These are phyloP conservation scores for Eupeodes corollae DNA, from an alignment of 1,140 invertebrate species.

Conservation along the genomic window DNA sequence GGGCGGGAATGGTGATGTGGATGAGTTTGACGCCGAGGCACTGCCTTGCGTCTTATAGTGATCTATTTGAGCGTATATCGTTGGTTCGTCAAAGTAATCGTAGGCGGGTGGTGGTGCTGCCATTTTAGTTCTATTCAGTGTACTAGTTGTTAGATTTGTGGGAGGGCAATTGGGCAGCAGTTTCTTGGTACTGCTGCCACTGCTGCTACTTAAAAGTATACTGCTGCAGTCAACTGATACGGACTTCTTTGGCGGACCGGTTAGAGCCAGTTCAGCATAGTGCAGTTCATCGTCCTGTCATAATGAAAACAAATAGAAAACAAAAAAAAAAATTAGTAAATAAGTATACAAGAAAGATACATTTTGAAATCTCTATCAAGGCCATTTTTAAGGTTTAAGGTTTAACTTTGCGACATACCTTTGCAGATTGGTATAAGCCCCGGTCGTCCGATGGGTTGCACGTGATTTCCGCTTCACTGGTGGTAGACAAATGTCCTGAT, in stretches of 20 bases:
- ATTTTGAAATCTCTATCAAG: not conserved
- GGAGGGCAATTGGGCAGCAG: conserved; percentile 27
- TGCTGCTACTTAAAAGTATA: conserved; percentile 18
- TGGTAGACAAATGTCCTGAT: conserved; percentile 36
- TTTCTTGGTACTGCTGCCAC: conserved; percentile 30
- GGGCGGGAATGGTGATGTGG: conserved; percentile 17
- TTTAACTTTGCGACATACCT: conserved; percentile 18
- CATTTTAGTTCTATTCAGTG: conserved; percentile 22
- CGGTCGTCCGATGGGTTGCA: conserved; percentile 30
- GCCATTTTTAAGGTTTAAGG: not conserved
- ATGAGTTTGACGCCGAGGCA: conserved; percentile 5
- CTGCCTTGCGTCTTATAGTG: conserved; percentile 38
- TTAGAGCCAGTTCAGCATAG: conserved; percentile 55
- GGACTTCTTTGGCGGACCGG: conserved; percentile 17
- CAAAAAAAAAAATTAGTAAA: conserved; percentile 6
- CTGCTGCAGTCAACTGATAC: conserved; percentile 11
- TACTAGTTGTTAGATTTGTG: conserved; percentile 17
- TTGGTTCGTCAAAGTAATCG: conserved; percentile 41
- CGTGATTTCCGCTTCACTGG: conserved; percentile 37
- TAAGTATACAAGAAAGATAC: conserved; percentile 5
- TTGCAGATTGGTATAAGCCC: conserved; percentile 31
- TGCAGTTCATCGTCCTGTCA: conserved; percentile 50
- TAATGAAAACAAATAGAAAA: not conserved
- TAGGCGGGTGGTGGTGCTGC: conserved; percentile 34
- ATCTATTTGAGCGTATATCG: conserved; percentile 61